Conservation (phyloP, 2,888 invertebrate genomes). For the Orthosia gracilis region DNA sequence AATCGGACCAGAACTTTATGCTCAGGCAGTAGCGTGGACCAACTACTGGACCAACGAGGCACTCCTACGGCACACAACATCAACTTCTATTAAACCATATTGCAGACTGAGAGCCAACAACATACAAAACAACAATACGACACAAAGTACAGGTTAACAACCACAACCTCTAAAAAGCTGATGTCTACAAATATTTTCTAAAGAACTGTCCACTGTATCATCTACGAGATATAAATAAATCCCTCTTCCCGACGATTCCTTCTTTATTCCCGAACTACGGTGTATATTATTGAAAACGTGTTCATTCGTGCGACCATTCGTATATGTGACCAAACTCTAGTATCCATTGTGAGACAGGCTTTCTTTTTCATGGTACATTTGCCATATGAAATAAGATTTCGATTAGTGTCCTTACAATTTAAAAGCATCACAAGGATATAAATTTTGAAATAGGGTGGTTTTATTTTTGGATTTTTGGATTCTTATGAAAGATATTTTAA, state of each 20-base stretch:
- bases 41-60: too few relatives aligned
- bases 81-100: too few relatives aligned
- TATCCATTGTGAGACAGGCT: slow-evolving; percentile 80
- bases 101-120: not conserved
- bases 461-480: slow-evolving; percentile 27
- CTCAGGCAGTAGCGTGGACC: too few relatives aligned
- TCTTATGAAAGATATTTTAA: too few relatives aligned
- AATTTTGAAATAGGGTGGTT: slow-evolving; percentile 39
- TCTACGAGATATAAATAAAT: slow-evolving; percentile 27
- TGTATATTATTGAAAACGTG: slow-evolving; percentile 69
- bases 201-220: slow-evolving; percentile 14
- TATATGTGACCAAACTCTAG: slow-evolving; percentile 67
- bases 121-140: not conserved
- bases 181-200: slow-evolving; percentile 17
- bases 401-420: slow-evolving; percentile 77
- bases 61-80: too few relatives aligned
- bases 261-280: slow-evolving; percentile 53
- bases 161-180: not conserved
- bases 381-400: slow-evolving; percentile 87
- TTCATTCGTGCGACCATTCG: slow-evolving; percentile 73
- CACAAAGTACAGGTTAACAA: not conserved
- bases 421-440: slow-evolving; percentile 66
- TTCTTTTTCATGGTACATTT: slow-evolving; percentile 86
- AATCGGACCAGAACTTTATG: too few relatives aligned
- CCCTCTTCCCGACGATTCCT: slow-evolving; percentile 46